A percentile compares a stretch with the other conserved stretches of the same genome.
Conservation (phyloP, 2,797 vertebrate genomes). For the Tapera naevia region DNA sequence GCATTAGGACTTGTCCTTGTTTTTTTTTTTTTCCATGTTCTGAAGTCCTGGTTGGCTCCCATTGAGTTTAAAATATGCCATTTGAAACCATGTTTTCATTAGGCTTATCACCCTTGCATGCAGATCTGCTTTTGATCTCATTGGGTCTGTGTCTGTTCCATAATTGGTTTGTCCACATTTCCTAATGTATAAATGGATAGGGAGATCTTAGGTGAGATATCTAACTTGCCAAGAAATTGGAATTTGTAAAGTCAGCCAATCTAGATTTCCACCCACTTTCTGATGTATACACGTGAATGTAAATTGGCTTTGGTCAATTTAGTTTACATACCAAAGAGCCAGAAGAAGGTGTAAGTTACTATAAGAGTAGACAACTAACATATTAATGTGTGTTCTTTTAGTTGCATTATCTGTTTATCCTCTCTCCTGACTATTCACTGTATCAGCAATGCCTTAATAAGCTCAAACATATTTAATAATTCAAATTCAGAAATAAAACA, state of each 20-base stretch:
- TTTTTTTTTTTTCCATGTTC: conserved; percentile 11
- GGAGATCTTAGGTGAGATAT: conserved; percentile 52
- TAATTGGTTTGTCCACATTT: conserved; percentile 51
- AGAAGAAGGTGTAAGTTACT: conserved; percentile 57
- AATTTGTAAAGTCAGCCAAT: conserved; percentile 50
- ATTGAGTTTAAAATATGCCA: conserved; percentile 40
- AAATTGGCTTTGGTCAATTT: conserved; percentile 35
- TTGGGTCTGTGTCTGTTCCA: conserved; percentile 34
- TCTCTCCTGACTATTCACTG: background rate
- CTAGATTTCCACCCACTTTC: conserved; percentile 44
- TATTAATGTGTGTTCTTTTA: conserved; percentile 15
- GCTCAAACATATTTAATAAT: background rate
- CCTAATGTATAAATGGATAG: conserved; percentile 65
- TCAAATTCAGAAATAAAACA: background rate
- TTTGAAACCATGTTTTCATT: conserved; percentile 49
- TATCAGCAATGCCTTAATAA: background rate
- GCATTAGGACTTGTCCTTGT: background rate
- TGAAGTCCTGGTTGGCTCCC: background rate
- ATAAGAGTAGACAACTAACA: conserved; percentile 19
- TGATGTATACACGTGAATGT: conserved; percentile 7
- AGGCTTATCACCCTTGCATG: conserved; percentile 39
- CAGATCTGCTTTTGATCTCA: conserved; percentile 24
- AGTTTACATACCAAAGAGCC: conserved; percentile 60
- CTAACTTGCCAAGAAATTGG: conserved; percentile 57
- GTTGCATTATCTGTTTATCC: background rate